Evolutionary conservation across 64 coral and sea anemone genomes (phyloP).

Genomic region (Pocillopora verrucosa): DNA sequence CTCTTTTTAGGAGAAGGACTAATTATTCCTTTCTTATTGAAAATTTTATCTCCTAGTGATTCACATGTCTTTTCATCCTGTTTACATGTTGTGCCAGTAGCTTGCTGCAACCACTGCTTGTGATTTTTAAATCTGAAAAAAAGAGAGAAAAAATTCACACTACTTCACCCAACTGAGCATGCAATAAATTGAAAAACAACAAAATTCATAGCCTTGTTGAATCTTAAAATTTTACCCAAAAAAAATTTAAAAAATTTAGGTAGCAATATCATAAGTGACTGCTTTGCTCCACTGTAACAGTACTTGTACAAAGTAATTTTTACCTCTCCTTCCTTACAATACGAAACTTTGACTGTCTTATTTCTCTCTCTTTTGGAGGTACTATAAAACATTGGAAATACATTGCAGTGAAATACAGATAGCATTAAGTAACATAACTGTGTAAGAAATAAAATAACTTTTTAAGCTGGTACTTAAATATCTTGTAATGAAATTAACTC

Average conservation of each 20-base stretch:
- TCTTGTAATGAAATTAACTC: too few species aligned
- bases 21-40: background rate
- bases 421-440: too few species aligned
- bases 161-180: background rate
- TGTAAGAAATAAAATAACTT: too few species aligned
- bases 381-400: conserved; percentile 54
- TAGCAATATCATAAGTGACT: too few species aligned
- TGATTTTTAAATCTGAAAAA: conserved; percentile 46
- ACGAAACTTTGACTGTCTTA: conserved; percentile 94
- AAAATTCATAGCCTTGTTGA: background rate
- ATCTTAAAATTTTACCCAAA: too few species aligned
- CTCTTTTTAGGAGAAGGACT: conserved; percentile 7
- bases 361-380: conserved; percentile 87
- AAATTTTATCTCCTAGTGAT: background rate
- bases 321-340: conserved; percentile 94
- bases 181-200: background rate
- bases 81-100: background rate
- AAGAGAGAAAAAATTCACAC: conserved; percentile 4
- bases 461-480: too few species aligned
- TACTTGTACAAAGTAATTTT: background rate
- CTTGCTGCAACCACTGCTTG: conserved; percentile 27
- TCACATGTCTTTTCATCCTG: background rate
- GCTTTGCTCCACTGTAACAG: too few species aligned
- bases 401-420: too few species aligned
- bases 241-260: too few species aligned